Base-by-base conservation (phyloP, 2,888 invertebrate genomes). In the Linnaemya tessellans region DNA sequence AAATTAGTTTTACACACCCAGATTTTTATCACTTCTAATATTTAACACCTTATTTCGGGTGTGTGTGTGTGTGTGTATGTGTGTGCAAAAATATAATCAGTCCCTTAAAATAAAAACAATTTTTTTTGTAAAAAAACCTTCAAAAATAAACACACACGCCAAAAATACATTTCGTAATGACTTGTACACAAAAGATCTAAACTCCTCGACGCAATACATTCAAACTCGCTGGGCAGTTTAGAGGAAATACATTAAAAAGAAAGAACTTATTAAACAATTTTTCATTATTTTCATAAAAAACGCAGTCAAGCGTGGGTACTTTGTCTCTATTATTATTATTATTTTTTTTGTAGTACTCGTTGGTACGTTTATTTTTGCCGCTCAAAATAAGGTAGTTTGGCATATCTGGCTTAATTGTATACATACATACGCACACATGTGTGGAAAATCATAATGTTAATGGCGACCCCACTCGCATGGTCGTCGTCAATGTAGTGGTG, bases 101-200 rank as follows among this genome's bases (percentile, higher is more conserved):
- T 58, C 58, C 70, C 73, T 41, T 56, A 49, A 43, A 79, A 25
- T 9, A 60, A 43, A 78, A 75, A 62, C 7, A 18, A 70, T 70
- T 73, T 13, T 62, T 78, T 78, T 43, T 58, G 18, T 10, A 51
- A 46, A 43, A 70, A 60, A 75, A 46, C 51, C 4, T 4, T 41
- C 43, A n/a, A 41, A 71, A 22, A 56, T 41, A 64, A 54, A 20
- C 15, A 51, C 78, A 78, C 81, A 81, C 81, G 81, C 78, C 64
- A 85, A 73, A 70, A 82, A 79, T 78, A 79, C 79, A 74, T 85
- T 85, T 74, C 70, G 3, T 82, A 70, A 79, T 74, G 71, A 75
- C 49, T 65, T 65, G 35, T 49, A 65, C 58, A 67, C 25, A 30
- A 56, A 43, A 54, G 18, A 64, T 41, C 38, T 30, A 41, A 41